Percentiles rank a stretch among this genome's conserved stretches.
Evolutionary conservation across 2,888 invertebrate genomes (phyloP).

Genomic region (Drosophila testacea): DNA sequence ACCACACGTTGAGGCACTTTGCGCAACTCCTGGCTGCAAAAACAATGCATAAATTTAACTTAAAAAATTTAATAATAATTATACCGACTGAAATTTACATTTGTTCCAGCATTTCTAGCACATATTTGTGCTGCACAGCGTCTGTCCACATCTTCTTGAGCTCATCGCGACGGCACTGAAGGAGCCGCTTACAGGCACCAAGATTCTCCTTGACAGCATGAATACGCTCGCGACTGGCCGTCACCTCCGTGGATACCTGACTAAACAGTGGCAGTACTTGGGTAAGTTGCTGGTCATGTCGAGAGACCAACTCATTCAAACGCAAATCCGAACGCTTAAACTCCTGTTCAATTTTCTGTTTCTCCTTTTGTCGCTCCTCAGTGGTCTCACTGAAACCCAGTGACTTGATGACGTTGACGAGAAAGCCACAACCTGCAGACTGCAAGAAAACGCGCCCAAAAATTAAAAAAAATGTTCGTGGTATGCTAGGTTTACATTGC

Average conservation of each 20-base stretch:
- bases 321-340: conserved; percentile 95
- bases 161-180: conserved; percentile 96
- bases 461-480: background rate
- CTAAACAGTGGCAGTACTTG: conserved; percentile 89
- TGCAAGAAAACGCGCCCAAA: conserved; percentile 78
- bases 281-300: conserved; percentile 94
- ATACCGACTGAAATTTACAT: conserved; percentile 85
- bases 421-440: conserved; percentile 90
- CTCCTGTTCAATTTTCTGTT: conserved; percentile 96
- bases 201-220: conserved; percentile 92
- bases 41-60: background rate
- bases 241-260: conserved; percentile 91
- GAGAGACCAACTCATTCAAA: conserved; percentile 94
- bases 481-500: background rate
- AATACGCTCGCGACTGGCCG: conserved; percentile 91
- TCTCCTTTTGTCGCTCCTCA: conserved; percentile 96
- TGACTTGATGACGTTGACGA: conserved; percentile 98
- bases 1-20: conserved; percentile 90
- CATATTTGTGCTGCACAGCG: conserved; percentile 97
- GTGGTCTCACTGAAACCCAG: conserved; percentile 97
- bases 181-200: conserved; percentile 92
- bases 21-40: conserved; percentile 89
- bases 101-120: conserved; percentile 94
- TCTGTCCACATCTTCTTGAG: conserved; percentile 97
- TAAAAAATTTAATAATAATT: background rate